These are phyloP conservation scores for Cricetomys ansorgei DNA, from an alignment of 2,113 vertebrate genomes.

Conservation along the genomic window DNA sequence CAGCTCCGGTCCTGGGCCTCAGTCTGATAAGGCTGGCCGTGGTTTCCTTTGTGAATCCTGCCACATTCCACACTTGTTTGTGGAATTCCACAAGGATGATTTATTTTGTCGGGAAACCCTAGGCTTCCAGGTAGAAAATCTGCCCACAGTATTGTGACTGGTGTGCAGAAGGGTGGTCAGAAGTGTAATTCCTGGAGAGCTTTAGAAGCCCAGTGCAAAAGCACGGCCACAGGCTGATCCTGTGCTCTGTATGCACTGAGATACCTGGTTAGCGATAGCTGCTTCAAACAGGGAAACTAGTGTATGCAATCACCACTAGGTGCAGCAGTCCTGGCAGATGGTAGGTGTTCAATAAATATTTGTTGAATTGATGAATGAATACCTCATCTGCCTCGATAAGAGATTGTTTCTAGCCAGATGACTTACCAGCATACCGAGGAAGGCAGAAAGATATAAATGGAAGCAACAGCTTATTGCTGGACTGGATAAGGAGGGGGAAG, in stretches of 20 bases:
- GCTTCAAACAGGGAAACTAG: neutral
- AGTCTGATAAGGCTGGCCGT: neutral
- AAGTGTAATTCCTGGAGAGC: neutral
- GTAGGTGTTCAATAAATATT: conserved; percentile 21
- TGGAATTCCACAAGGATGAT: neutral
- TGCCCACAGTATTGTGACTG: neutral
- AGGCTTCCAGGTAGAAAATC: neutral
- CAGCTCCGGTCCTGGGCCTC: neutral
- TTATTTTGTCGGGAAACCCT: neutral
- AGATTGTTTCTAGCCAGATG: conserved; percentile 23
- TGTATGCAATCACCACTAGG: neutral
- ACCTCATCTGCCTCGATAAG: neutral
- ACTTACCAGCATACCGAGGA: conserved; percentile 8
- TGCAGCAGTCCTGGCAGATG: neutral
- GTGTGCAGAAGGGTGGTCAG: neutral
- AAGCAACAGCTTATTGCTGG: neutral
- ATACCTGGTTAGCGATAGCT: neutral
- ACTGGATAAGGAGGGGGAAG: neutral
- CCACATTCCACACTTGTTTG: neutral
- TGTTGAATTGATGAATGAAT: conserved; percentile 5
- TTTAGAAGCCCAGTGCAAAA: neutral
- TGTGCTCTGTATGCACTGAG: neutral
- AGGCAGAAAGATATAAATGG: neutral
- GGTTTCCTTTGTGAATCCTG: neutral
- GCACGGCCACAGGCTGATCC: neutral